Evolutionary conservation across 2,113 vertebrate genomes (phyloP).

Genomic region (Malurus alboscapulatus): DNA sequence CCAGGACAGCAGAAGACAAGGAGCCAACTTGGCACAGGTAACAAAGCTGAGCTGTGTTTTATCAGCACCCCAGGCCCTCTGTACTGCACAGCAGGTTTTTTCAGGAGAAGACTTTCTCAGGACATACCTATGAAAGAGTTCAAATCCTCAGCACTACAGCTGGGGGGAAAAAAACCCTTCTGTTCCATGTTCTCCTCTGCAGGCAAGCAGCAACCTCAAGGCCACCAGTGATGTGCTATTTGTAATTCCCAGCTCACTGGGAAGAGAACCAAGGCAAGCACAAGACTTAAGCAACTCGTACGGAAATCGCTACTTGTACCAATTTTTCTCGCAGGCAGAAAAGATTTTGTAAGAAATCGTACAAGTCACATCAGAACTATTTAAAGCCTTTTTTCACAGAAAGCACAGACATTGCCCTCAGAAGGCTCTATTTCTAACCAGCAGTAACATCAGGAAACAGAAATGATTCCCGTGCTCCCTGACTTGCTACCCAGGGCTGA

Average conservation of each 20-base stretch:
- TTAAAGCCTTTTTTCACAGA: not conserved
- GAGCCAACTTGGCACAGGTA: constrained; percentile 23
- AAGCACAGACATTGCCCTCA: not conserved
- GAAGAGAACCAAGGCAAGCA: not conserved
- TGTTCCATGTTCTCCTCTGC: not conserved
- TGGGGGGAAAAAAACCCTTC: not conserved
- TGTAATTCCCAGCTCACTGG: not conserved
- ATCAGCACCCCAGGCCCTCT: not conserved
- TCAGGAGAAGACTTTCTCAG: not conserved
- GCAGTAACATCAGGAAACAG: not conserved
- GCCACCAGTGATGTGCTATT: not conserved
- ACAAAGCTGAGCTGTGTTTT: not conserved
- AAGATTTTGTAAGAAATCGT: not conserved
- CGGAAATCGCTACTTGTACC: not conserved
- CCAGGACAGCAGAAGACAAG: not conserved
- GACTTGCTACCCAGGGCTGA: not conserved
- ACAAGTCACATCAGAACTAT: not conserved
- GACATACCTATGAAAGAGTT: not conserved
- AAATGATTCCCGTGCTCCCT: not conserved
- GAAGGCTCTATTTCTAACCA: not conserved
- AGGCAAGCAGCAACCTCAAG: not conserved
- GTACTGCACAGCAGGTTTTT: not conserved
- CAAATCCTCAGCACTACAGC: not conserved
- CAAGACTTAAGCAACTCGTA: not conserved
- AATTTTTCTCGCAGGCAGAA: not conserved